phyloP scores from a whole-genome alignment of 2,797 vertebrate species.

The Neosalanx taihuensis region DNA sequence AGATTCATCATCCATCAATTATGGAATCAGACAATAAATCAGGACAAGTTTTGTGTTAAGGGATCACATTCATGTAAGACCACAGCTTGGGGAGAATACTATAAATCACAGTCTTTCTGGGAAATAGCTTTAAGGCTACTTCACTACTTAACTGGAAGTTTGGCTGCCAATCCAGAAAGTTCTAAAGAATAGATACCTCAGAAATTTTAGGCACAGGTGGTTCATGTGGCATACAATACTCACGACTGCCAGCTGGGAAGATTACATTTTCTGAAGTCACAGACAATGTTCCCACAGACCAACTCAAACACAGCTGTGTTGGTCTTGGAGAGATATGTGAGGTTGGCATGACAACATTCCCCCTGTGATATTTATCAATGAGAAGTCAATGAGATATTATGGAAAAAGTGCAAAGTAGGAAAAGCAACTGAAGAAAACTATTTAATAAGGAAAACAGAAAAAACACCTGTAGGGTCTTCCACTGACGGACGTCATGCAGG shows the following conservation, averaged over 20 bases:
- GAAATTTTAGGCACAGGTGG: not conserved
- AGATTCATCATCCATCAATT: constrained; percentile 36
- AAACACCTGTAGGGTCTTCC: not conserved
- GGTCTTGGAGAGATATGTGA: not conserved
- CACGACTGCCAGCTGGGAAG: not conserved
- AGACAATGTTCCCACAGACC: not conserved
- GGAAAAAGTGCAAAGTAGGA: not conserved
- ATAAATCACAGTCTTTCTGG: constrained; percentile 9
- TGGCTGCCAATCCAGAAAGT: not conserved
- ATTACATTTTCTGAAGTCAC: not conserved
- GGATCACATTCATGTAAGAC: too few relatives aligned
- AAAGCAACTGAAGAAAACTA: not conserved
- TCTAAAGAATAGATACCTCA: not conserved
- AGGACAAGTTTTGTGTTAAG: too few relatives aligned
- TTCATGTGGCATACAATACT: not conserved
- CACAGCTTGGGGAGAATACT: too few relatives aligned
- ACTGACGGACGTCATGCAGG: not conserved
- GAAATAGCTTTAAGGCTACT: not conserved
- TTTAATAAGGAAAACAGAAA: not conserved
- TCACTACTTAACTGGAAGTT: not conserved
- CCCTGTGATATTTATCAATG: not conserved
- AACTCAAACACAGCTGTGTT: not conserved
- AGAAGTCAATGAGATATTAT: not conserved
- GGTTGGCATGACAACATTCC: not conserved
- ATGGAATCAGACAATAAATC: constrained; percentile 1